phyloP scores from a whole-genome alignment of 2,797 vertebrate genomes.

The Cossypha heuglini region DNA sequence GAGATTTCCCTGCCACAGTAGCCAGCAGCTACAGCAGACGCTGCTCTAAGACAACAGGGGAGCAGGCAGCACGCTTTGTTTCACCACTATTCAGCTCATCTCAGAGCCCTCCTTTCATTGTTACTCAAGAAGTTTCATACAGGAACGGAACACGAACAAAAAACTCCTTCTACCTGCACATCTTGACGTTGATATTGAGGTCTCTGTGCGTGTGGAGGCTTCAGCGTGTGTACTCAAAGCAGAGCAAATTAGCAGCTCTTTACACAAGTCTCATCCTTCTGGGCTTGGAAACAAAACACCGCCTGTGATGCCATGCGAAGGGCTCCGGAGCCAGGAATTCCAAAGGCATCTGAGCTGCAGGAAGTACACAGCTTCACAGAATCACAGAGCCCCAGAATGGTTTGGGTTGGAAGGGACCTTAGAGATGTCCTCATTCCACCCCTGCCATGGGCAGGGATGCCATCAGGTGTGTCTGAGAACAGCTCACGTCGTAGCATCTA shows the following conservation, averaged over 20 bases:
- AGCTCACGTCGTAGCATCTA: background rate
- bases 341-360: background rate
- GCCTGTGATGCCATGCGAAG: rapidly evolving
- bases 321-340: background rate
- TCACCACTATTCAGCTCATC: conserved; percentile 46
- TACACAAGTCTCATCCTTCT: background rate
- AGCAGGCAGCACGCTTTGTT: conserved; percentile 5
- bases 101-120: conserved; percentile 34
- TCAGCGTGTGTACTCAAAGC: background rate
- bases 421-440: background rate
- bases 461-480: background rate
- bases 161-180: background rate
- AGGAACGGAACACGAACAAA: background rate
- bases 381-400: background rate
- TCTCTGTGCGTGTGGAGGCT: background rate
- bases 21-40: conserved; percentile 21
- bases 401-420: background rate
- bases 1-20: conserved; percentile 34
- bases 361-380: background rate
- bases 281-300: background rate
- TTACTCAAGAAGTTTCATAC: background rate
- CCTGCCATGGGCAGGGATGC: background rate
- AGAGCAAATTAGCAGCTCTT: background rate
- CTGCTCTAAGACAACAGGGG: conserved; percentile 51
- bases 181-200: background rate